phyloP scores from a whole-genome alignment of 2,888 invertebrate species.

The Cephus nigrinus region DNA sequence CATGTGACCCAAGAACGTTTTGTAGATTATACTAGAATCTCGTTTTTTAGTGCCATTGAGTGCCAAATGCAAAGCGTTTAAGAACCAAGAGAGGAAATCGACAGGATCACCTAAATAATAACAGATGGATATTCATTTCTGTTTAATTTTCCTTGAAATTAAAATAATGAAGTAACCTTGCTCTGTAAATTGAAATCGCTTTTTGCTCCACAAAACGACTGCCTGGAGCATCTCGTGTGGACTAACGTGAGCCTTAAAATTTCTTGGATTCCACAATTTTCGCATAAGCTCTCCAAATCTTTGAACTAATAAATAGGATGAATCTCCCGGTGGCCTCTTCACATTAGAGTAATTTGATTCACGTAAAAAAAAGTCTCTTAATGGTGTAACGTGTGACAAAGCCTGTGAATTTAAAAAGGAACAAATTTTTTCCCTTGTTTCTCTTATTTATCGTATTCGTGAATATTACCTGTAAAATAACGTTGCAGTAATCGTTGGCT shows the following conservation, averaged over 20 bases:
- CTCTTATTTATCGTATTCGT: slow-evolving; percentile 34
- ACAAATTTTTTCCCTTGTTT: slow-evolving; percentile 2
- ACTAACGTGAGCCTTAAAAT: slow-evolving; percentile 99
- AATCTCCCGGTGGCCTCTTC: slow-evolving; percentile 95
- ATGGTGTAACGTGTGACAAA: slow-evolving; percentile 92
- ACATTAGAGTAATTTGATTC: slow-evolving; percentile 92
- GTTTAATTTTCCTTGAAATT: slow-evolving; percentile 1
- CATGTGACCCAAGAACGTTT: slow-evolving; percentile 94
- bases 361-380: slow-evolving; percentile 93
- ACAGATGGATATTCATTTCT: neutral
- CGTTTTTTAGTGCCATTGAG: slow-evolving; percentile 91
- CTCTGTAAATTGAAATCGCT: slow-evolving; percentile 97
- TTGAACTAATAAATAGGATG: slow-evolving; percentile 89
- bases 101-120: slow-evolving; percentile 87
- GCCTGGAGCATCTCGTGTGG: slow-evolving; percentile 99
- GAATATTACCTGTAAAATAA: slow-evolving; percentile 84
- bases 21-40: slow-evolving; percentile 92
- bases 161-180: slow-evolving; percentile 75
- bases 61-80: slow-evolving; percentile 95
- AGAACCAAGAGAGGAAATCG: slow-evolving; percentile 97
- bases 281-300: slow-evolving; percentile 95
- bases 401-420: slow-evolving; percentile 71
- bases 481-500: slow-evolving; percentile 99
- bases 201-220: slow-evolving; percentile 95
- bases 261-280: slow-evolving; percentile 98